Percentiles rank a stretch among this genome's conserved stretches.
phyloP scores from a whole-genome alignment of 2,888 invertebrate species.

The Tholera decimalis region DNA sequence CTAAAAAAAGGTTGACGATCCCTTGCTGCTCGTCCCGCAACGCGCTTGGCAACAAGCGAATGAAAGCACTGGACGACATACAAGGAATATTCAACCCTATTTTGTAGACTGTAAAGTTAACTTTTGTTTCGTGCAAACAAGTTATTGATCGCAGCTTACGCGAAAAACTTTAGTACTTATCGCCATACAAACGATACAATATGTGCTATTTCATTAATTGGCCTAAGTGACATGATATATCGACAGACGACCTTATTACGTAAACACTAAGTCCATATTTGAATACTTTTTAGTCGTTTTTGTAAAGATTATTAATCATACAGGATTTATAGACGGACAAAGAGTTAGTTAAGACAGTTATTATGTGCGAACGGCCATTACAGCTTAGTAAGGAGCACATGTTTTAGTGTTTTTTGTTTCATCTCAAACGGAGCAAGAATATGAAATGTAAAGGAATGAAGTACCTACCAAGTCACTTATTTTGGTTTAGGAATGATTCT shows the following conservation, averaged over 20 bases:
- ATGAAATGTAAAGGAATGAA: slow-evolving; percentile 21
- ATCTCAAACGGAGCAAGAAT: slow-evolving; percentile 47
- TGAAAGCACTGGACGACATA: slow-evolving; percentile 74
- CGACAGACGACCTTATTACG: slow-evolving; percentile 46
- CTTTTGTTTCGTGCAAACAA: slow-evolving; percentile 52
- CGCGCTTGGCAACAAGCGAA: slow-evolving; percentile 88
- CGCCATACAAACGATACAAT: slow-evolving; percentile 83
- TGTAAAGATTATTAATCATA: slow-evolving; percentile 59
- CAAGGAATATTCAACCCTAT: slow-evolving; percentile 67
- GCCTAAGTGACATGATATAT: slow-evolving; percentile 67
- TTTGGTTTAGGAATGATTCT: slow-evolving; percentile 36
- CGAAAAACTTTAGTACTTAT: slow-evolving; percentile 89
- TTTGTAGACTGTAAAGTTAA: accelerated
- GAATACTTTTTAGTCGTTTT: slow-evolving; percentile 26
- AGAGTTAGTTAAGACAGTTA: slow-evolving; percentile 58
- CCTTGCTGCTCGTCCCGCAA: slow-evolving; percentile 75
- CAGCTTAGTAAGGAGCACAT: slow-evolving; percentile 34
- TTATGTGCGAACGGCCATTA: slow-evolving; percentile 57
- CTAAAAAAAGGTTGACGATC: slow-evolving; percentile 88
- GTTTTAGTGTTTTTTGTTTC: slow-evolving; percentile 48
- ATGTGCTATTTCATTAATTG: slow-evolving; percentile 85
- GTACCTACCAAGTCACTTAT: slow-evolving; percentile 21
- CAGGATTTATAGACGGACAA: slow-evolving; percentile 61
- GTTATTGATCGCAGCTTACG: slow-evolving; percentile 89
- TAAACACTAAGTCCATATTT: slow-evolving; percentile 39